Evolutionary conservation across 2,113 vertebrate genomes (phyloP), one percentile per base, ranked within the genome.

Genomic region (Salvelinus fontinalis): DNA sequence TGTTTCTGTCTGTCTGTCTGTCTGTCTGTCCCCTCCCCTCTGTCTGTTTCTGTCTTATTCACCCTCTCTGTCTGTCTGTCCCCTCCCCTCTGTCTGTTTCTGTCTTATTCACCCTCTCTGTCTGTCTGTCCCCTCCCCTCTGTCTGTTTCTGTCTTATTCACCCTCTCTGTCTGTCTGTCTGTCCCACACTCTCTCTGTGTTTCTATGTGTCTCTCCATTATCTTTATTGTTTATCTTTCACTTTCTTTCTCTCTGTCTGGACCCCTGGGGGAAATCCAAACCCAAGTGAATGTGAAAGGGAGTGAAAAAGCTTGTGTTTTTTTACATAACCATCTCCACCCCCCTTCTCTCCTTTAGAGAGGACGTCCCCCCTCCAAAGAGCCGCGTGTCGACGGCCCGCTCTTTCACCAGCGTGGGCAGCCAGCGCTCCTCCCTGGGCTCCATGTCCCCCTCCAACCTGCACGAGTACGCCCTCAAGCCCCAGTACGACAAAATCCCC

Each of bases 371-470:
- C 0, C 95, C 98, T 79, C 98, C 98, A 0, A 98, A 98, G 89
- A 99, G 97, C 65, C 96, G 98, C 0, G 94, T 94, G 3, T 99
- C 98, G 0, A 98, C 96, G 0, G 97, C 97, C 0, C 95, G 96
- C 82, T 99, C 97, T 92, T 97, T 97, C 90, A 93, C 92, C 5
- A 87, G 86, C 14, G 94, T 96, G 0, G 96, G 96, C 85, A 99
- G 97, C 90, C 97, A 98, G 89, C 97, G 95, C 78, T 99, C 98
- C 2, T 99, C 98, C 18, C 90, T 99, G 79, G 98, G 97, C 81
- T 99, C 98, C 71, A 96, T 99, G 96, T 99, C 98, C 4, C 97
- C 98, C 7, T 99, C 97, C 79, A 98, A 99, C 89, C 95, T 99
- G 90, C 96, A 97, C 57, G 96, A 96, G 11, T 99, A 97, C 79